phyloP scores from a whole-genome alignment of 64 coral and sea anemone species.

The Acropora tenuis region DNA sequence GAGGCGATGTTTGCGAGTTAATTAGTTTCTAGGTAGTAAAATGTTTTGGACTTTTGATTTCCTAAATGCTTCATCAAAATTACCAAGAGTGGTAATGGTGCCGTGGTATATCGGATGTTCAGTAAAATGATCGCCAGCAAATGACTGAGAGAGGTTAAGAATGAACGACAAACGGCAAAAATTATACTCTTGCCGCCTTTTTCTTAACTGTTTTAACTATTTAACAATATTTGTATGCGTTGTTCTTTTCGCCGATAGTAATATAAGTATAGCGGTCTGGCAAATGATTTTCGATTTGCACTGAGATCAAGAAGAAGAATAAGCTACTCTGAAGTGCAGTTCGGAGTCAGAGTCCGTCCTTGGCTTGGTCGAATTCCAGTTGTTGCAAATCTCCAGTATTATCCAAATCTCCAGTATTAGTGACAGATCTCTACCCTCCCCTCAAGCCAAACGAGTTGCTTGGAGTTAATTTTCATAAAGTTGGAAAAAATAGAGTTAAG shows the following conservation, averaged over 20 bases:
- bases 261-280: neutral
- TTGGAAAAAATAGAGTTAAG: neutral
- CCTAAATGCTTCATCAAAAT: neutral
- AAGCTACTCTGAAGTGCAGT: neutral
- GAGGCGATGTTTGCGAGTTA: conserved; percentile 5
- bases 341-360: neutral
- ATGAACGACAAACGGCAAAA: conserved; percentile 2
- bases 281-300: conserved; percentile 7
- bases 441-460: neutral
- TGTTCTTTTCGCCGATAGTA: neutral
- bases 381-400: neutral
- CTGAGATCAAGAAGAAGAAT: neutral
- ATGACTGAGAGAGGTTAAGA: neutral
- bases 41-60: neutral
- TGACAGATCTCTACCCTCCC: neutral
- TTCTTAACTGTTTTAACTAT: neutral
- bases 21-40: neutral
- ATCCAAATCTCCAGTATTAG: neutral
- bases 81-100: neutral
- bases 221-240: neutral
- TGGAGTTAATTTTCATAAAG: neutral
- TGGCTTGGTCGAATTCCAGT: neutral
- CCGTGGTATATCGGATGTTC: neutral
- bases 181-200: neutral
- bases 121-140: neutral